Evolutionary conservation across 2,113 vertebrate species (phyloP).

Genomic region (Clarias batrachus): DNA sequence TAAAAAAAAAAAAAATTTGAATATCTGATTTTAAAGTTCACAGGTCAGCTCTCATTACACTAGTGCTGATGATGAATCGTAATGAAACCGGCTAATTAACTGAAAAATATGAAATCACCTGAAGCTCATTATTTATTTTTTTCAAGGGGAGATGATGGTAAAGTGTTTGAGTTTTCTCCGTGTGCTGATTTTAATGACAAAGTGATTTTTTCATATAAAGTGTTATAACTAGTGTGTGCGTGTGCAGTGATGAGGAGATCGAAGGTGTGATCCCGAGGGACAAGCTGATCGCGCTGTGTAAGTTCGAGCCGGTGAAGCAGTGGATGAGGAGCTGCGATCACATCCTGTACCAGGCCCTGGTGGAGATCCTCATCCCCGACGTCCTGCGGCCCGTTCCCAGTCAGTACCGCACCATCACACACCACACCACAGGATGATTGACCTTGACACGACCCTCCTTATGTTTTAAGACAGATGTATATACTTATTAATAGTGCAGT

Average conservation of each 20-base stretch:
- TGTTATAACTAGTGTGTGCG: neutral
- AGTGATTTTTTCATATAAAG: no score
- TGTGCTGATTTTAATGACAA: no score
- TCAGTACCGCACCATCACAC: conserved; percentile 66
- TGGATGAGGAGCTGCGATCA: conserved; percentile 98
- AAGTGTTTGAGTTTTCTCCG: no score
- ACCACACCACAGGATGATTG: neutral
- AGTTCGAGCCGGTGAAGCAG: conserved; percentile 83
- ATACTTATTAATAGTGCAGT: neutral
- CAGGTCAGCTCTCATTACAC: no score
- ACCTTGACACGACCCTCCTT: neutral
- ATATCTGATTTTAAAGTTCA: no score
- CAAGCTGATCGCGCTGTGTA: conserved; percentile 88
- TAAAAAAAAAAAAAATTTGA: no score
- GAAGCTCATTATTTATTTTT: no score
- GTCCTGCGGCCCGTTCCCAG: conserved; percentile 95
- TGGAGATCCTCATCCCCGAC: conserved; percentile 95
- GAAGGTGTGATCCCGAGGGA: conserved; percentile 81
- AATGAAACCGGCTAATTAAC: no score
- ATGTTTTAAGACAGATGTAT: neutral
- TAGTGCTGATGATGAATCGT: no score
- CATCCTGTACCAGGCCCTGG: conserved; percentile 94
- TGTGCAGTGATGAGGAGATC: conserved; percentile 79
- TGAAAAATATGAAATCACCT: no score
- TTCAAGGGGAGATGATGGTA: no score